Evolutionary conservation across 2,113 vertebrate genomes (phyloP).

Genomic region (Carettochelys insculpta): DNA sequence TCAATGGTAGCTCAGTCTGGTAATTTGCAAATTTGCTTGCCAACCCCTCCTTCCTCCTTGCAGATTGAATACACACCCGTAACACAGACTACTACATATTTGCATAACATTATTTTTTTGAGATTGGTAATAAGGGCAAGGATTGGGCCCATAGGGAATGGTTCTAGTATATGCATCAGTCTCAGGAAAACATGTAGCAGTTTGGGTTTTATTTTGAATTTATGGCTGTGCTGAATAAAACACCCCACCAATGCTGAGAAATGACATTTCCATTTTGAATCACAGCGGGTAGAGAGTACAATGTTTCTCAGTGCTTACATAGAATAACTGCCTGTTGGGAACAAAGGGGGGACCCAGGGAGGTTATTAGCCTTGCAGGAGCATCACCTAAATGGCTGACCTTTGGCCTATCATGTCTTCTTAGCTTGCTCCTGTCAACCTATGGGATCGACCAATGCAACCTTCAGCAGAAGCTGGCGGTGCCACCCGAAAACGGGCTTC

Average conservation of each 20-base stretch:
- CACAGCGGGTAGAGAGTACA: neutral
- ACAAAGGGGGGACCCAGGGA: neutral
- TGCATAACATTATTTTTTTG: neutral
- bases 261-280: neutral
- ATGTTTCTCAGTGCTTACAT: neutral
- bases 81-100: neutral
- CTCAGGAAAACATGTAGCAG: neutral
- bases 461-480: slow-evolving; percentile 72
- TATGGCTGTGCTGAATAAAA: neutral
- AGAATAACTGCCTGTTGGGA: neutral
- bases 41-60: neutral
- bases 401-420: neutral
- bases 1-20: neutral
- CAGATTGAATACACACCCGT: neutral
- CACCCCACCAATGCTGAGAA: neutral
- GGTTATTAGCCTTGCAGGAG: slow-evolving; percentile 2
- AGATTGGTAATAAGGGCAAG: neutral
- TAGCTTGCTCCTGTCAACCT: slow-evolving; percentile 87
- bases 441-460: slow-evolving; percentile 75
- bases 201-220: neutral
- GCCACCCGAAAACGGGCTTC: slow-evolving; percentile 87
- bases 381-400: neutral
- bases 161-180: neutral
- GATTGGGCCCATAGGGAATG: neutral
- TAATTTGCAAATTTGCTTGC: neutral